Base-by-base conservation (phyloP, 2,113 vertebrate species). In the Rutilus rutilus region DNA sequence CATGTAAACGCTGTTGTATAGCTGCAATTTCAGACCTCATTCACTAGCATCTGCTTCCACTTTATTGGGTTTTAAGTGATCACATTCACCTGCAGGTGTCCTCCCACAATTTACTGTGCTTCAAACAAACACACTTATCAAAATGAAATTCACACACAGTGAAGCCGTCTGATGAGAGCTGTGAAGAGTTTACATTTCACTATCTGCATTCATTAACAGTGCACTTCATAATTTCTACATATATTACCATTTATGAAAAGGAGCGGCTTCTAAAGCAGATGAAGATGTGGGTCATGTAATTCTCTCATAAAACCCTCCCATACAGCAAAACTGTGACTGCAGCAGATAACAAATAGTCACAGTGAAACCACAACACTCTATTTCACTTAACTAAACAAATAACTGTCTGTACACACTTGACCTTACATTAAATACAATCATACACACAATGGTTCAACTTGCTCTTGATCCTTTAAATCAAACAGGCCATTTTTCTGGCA, bases 141-240 rank as follows among this genome's bases (percentile, higher is more conserved):
- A 62, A 67, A 64, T 80, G 39, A 3, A 52, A 25, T 52, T 47
- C 27, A 47, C 78, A 81, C 15, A 27, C 8, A 5, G 17, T 69
- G 80, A 69, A 82, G 62, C 25, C 25, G 3, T 82, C 42, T 69
- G 7, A 82, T 36, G 62, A 50, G 80, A 69, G 62, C 60, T 19
- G 60, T 82, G 80, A 67, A 82, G 80, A 67, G 80, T 52, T 82
- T 82, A 65, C 10, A 82, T 67, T 50, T 82, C 39, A 52, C 39
- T 47, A 21, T 82, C 79, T 82, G 79, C 62, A 67, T 82, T 82
- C 45, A 82, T 82, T 52, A 65, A 67, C 5, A 30, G n/a, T 2
- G 64, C 45, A 33, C 62, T 82, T 69, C 62, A 69, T 19, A 19
- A 33, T 69, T 52, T 82, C 62, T 82, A 82, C 42, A 82, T 69